Evolutionary conservation across 1,140 invertebrate species (phyloP).

Genomic region (Uloborus diversus): DNA sequence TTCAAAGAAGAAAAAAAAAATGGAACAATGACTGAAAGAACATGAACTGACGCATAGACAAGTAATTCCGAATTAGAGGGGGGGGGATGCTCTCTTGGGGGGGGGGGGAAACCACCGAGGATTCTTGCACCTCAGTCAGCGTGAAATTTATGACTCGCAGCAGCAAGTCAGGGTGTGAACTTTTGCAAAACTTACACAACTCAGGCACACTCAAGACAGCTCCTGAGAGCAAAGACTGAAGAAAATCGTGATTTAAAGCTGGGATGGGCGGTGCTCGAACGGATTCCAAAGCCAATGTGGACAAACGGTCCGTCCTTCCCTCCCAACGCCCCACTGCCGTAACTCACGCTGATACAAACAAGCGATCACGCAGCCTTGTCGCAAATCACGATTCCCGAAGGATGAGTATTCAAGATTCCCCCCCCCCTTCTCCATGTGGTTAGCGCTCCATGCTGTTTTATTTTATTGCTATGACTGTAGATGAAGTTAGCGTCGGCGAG

Average conservation of each 20-base stretch:
- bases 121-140: background rate
- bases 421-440: no score
- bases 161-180: slow-evolving; percentile 1
- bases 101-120: background rate
- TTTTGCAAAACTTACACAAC: background rate
- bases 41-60: no score
- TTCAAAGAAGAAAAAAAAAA: no score
- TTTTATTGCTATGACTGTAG: no score
- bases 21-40: no score
- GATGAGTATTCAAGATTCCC: no score
- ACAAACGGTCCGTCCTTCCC: background rate
- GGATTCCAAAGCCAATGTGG: background rate
- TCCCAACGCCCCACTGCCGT: background rate
- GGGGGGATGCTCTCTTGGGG: background rate
- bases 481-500: no score
- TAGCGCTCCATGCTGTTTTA: no score
- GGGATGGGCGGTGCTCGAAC: background rate
- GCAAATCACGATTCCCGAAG: background rate
- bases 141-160: slow-evolving; percentile 5
- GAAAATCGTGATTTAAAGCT: slow-evolving; percentile 8
- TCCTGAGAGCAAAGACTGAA: background rate
- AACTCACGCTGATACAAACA: background rate
- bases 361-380: background rate
- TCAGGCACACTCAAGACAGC: no score
- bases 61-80: background rate